Conservation (phyloP, 2,888 invertebrate genomes). For the Salpingus planirostris region DNA sequence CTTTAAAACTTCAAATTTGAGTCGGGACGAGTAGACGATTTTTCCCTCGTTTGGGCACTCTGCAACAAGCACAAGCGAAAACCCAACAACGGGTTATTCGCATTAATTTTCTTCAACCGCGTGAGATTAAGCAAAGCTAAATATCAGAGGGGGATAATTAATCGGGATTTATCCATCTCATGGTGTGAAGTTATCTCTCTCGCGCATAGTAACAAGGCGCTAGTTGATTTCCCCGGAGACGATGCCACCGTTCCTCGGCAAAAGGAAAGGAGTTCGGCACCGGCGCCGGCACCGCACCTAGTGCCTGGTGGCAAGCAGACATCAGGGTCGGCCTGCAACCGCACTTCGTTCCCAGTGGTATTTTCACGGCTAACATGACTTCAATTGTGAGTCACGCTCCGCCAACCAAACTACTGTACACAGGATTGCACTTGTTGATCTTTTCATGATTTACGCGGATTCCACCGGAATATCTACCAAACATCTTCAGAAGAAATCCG, state of each 20-base stretch:
- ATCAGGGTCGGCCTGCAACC: slow-evolving; percentile 14
- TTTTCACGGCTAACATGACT: slow-evolving; percentile 16
- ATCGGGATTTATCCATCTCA: slow-evolving; percentile 20
- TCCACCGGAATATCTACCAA: too few species aligned
- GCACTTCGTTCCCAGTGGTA: slow-evolving; percentile 16
- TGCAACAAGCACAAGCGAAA: too few species aligned
- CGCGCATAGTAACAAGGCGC: slow-evolving; percentile 19
- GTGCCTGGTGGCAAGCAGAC: slow-evolving; percentile 11
- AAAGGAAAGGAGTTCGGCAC: too few species aligned
- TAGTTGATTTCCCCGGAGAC: slow-evolving; percentile 21
- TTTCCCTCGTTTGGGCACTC: too few species aligned
- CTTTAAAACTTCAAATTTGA: too few species aligned
- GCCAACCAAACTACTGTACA: slow-evolving; percentile 14
- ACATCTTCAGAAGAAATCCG: too few species aligned
- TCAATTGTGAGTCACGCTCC: slow-evolving; percentile 16
- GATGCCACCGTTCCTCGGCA: slow-evolving; percentile 13
- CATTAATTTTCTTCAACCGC: too few species aligned
- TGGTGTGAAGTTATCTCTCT: slow-evolving; percentile 16
- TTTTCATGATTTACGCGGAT: slow-evolving; percentile 15
- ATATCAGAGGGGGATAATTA: slow-evolving; percentile 17
- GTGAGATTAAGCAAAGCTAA: too few species aligned
- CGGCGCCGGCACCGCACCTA: too few species aligned
- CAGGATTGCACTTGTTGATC: slow-evolving; percentile 16
- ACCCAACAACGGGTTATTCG: too few species aligned
- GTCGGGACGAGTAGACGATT: too few species aligned